Conservation (phyloP, 2,888 invertebrate genomes). For the Adineta ricciae region DNA sequence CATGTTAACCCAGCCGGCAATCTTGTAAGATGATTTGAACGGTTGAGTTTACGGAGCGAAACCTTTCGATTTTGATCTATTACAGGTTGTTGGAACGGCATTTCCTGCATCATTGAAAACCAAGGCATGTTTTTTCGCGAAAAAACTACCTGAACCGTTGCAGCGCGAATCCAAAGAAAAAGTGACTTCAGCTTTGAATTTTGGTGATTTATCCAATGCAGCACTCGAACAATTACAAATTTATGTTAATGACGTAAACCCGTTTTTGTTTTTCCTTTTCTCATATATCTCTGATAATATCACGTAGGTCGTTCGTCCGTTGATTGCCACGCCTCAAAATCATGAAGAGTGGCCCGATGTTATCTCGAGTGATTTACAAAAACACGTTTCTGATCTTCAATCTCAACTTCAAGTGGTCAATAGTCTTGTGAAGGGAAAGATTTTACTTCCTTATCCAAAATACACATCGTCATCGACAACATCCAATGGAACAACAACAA, state of each 20-base stretch:
- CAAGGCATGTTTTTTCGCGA: conserved; percentile 63
- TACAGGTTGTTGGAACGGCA: conserved; percentile 62
- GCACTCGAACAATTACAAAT: conserved; percentile 81
- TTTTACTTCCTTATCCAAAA: conserved; percentile 69
- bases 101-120: conserved; percentile 66
- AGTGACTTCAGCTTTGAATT: conserved; percentile 63
- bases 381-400: conserved; percentile 79
- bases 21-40: conserved; percentile 46
- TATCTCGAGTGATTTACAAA: conserved; percentile 79
- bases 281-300: no score
- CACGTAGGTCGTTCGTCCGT: conserved; percentile 68
- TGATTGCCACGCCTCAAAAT: conserved; percentile 56
- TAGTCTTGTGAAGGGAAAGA: conserved; percentile 80
- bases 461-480: background rate
- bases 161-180: conserved; percentile 52
- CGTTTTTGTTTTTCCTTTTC: no score
- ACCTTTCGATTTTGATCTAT: background rate
- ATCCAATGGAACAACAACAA: conserved; percentile 20
- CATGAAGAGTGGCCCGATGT: conserved; percentile 65
- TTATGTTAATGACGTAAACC: conserved; percentile 70
- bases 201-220: conserved; percentile 75
- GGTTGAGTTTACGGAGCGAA: no score
- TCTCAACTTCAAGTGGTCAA: conserved; percentile 84
- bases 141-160: conserved; percentile 53
- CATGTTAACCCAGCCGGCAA: conserved; percentile 42